phyloP scores from a whole-genome alignment of 2,888 invertebrate genomes.

The Orthosia gothica region DNA sequence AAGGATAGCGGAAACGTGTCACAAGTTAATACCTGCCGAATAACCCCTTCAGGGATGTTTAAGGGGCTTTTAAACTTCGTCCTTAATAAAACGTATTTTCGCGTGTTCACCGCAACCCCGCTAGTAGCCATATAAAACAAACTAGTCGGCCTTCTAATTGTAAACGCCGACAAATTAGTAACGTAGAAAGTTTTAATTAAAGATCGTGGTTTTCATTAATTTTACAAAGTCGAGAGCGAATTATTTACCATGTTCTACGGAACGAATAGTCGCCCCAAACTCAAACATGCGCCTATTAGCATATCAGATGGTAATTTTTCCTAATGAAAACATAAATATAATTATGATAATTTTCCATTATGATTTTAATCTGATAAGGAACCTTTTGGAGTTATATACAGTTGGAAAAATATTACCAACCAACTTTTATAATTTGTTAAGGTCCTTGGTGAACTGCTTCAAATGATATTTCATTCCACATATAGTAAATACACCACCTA shows the following conservation, averaged over 20 bases:
- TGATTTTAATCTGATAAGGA: slow-evolving; percentile 19
- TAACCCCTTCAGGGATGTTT: slow-evolving; percentile 24
- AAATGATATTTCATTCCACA: background rate
- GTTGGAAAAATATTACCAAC: background rate
- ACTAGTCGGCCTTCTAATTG: slow-evolving; percentile 58
- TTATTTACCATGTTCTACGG: slow-evolving; percentile 57
- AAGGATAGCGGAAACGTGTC: slow-evolving; percentile 46
- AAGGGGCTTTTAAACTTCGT: slow-evolving; percentile 41
- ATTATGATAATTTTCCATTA: slow-evolving; percentile 36
- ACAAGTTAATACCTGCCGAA: slow-evolving; percentile 34
- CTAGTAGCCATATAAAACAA: slow-evolving; percentile 54
- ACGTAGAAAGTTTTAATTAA: slow-evolving; percentile 75
- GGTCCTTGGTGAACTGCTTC: slow-evolving; percentile 7
- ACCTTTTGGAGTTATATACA: slow-evolving; percentile 24
- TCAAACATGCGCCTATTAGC: slow-evolving; percentile 39
- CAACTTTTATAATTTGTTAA: background rate
- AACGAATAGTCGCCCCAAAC: slow-evolving; percentile 27
- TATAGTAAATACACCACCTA: background rate
- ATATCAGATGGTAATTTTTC: slow-evolving; percentile 31
- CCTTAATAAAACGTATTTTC: slow-evolving; percentile 47
- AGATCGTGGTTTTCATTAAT: slow-evolving; percentile 73
- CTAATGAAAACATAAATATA: slow-evolving; percentile 46
- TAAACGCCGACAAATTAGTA: slow-evolving; percentile 59
- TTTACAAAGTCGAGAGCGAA: slow-evolving; percentile 65
- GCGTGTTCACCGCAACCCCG: slow-evolving; percentile 37